These are phyloP conservation scores for Muntiacus reevesi DNA, from an alignment of 2,113 vertebrate species.

Conservation along the genomic window DNA sequence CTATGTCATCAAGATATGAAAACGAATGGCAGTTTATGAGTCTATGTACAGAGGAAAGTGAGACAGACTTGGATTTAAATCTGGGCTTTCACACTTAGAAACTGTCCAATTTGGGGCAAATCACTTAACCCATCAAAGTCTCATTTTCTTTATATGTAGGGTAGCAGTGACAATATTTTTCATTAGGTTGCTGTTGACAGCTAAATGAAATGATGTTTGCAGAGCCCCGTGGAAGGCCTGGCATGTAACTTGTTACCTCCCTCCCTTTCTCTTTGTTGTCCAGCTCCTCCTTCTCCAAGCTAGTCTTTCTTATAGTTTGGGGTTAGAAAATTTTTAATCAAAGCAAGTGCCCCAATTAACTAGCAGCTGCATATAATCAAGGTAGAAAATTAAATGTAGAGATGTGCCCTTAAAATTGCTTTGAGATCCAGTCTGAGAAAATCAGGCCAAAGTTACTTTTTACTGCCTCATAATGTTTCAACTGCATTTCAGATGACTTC, in stretches of 20 bases:
- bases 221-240: not conserved
- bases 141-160: not conserved
- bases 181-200: not conserved
- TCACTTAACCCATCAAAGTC: not conserved
- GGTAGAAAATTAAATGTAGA: not conserved
- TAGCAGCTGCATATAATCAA: not conserved
- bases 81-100: not conserved
- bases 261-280: not conserved
- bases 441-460: not conserved
- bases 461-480: not conserved
- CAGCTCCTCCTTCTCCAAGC: not conserved
- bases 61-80: not conserved
- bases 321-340: constrained; percentile 5
- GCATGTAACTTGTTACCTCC: not conserved
- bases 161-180: not conserved
- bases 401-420: not conserved
- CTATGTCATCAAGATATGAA: not conserved
- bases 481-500: not conserved
- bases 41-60: not conserved
- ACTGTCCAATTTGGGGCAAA: not conserved
- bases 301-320: not conserved
- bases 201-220: not conserved
- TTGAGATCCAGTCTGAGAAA: not conserved
- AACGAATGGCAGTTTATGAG: not conserved
- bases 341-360: not conserved